Evolutionary conservation across 2,113 vertebrate genomes (phyloP).

Genomic region (Nesogale talazaci): DNA sequence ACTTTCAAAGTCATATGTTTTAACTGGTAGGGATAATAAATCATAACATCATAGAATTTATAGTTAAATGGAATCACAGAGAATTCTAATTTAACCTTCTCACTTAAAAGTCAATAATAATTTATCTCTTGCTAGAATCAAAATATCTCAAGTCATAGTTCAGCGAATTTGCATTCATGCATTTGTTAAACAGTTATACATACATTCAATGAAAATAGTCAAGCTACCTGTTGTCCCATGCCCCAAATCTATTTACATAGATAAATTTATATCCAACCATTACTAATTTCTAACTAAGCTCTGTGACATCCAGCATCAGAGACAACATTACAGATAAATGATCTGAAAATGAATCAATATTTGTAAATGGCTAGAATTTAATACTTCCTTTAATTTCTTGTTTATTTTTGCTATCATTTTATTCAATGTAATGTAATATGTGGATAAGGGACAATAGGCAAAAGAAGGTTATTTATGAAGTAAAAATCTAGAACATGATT

Average conservation of each 20-base stretch:
- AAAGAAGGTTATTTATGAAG: neutral
- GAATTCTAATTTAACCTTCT: neutral
- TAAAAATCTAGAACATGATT: neutral
- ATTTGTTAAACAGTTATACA: slow-evolving; percentile 53
- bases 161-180: slow-evolving; percentile 49
- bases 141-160: neutral
- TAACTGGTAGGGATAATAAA: neutral
- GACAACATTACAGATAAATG: neutral
- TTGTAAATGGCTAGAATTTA: neutral
- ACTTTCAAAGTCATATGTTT: slow-evolving; percentile 15
- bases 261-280: slow-evolving; percentile 22
- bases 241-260: slow-evolving; percentile 7
- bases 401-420: neutral
- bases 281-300: slow-evolving; percentile 45
- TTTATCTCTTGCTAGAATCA: slow-evolving; percentile 23
- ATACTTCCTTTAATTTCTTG: neutral
- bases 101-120: slow-evolving; percentile 36
- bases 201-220: slow-evolving; percentile 52
- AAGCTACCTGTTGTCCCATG: neutral
- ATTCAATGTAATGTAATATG: neutral
- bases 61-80: neutral
- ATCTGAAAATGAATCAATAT: slow-evolving; percentile 46
- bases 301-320: neutral
- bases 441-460: neutral
- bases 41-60: slow-evolving; percentile 1